Evolutionary conservation across 2,113 vertebrate genomes (phyloP), one percentile per base, ranked within the genome.

Genomic region (Chionodraco myersi): DNA sequence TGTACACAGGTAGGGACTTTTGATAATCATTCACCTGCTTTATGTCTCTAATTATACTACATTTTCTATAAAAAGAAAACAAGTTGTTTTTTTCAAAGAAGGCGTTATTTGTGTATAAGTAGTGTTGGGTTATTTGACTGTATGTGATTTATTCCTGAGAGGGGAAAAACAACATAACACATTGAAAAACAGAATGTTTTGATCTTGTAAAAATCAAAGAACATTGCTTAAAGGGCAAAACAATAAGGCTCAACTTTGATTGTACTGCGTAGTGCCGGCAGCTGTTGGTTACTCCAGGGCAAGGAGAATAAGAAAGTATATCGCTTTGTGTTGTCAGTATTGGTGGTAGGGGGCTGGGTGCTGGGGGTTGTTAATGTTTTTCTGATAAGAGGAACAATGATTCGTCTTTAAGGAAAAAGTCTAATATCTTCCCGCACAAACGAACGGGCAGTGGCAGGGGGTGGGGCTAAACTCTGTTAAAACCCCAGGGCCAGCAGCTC

Each of bases 381-480:
- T 94, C 92, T 95, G 95, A 93, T 92, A 94, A 94, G 85, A 91
- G 90, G 95, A 96, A n/a, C n/a, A n/a, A 95, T 95, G 85, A 95
- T 95, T 91, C 92, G 85, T 94, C 94, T 92, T 94, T 48, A 87
- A 93, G 89, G 36, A 94, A 94, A 94, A 94, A 94, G 93, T 96
- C 94, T n/a, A 93, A 94, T 96, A 96, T 96, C 90, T 91, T 94
- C 92, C 92, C 85, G 92, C 95, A 93, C 93, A 73, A 81, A 81
- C 82, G 73, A 72, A 60, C 72, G 75, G 41, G 53, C 48, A 47
- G 59, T 92, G 93, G 93, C 30, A 4, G 93, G 89, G 95, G 94
- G 94, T 93, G 96, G 95, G 95, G 95, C 94, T 96, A 92, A 92
- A 87, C 81, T 94, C 90, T 95, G n/a, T n/a, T 95, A 83, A 96